These are phyloP conservation scores for Saguinus imperator DNA, from an alignment of 2,113 vertebrate genomes.

Conservation along the genomic window DNA sequence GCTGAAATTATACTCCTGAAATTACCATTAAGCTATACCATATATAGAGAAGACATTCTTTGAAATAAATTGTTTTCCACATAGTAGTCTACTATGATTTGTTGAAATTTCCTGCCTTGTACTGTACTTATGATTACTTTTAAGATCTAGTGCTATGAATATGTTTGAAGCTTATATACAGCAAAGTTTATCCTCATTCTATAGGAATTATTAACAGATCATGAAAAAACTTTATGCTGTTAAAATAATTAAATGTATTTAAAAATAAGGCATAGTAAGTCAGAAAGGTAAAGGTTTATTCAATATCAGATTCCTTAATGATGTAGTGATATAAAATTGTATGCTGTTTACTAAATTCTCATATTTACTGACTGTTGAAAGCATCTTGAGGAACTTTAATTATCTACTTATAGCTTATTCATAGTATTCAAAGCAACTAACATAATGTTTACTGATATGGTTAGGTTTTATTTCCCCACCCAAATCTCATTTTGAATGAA, in stretches of 20 bases:
- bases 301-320: not conserved
- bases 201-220: not conserved
- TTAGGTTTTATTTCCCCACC: too few relatives aligned
- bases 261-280: not conserved
- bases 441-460: not conserved
- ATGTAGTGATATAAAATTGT: not conserved
- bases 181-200: not conserved
- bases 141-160: not conserved
- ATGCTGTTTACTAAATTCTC: not conserved
- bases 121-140: not conserved
- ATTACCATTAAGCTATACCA: not conserved
- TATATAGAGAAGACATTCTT: not conserved
- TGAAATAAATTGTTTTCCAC: not conserved
- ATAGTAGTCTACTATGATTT: not conserved
- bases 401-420: not conserved
- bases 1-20: not conserved
- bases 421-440: not conserved
- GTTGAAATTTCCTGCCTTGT: not conserved
- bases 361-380: not conserved
- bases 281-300: not conserved
- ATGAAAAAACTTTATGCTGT: not conserved
- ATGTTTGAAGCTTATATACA: not conserved
- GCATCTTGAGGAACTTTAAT: not conserved
- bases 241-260: not conserved
- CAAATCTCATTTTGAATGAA: too few relatives aligned